Percentiles rank a stretch among this genome's conserved stretches.
Conservation (phyloP, 2,888 invertebrate genomes). For the Ganaspis brasiliensis region DNA sequence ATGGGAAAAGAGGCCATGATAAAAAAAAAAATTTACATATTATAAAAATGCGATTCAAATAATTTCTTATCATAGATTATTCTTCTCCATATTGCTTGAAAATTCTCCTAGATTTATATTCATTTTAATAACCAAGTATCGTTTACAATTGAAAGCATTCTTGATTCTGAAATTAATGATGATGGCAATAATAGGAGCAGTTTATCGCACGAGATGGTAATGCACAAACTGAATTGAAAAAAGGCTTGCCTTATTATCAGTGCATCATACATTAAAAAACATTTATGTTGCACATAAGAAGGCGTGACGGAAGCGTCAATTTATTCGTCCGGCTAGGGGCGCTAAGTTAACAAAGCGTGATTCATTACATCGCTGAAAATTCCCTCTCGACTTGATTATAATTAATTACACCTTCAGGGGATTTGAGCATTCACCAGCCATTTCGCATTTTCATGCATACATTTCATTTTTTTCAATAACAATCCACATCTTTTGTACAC, state of each 20-base stretch:
- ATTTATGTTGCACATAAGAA: constrained; percentile 40
- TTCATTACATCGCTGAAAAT: constrained; percentile 45
- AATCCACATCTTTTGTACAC: neutral
- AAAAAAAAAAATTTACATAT: too few species aligned
- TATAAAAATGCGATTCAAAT: too few species aligned
- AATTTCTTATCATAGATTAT: too few species aligned
- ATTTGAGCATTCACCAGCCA: neutral
- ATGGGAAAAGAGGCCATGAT: too few species aligned
- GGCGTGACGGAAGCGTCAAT: constrained; percentile 58
- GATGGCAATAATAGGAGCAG: neutral
- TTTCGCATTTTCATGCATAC: constrained; percentile 26
- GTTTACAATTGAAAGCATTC: neutral
- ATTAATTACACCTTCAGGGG: constrained; percentile 37
- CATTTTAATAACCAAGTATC: too few species aligned
- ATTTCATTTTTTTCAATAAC: neutral
- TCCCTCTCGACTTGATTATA: constrained; percentile 35
- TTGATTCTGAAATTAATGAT: neutral
- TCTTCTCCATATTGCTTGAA: too few species aligned
- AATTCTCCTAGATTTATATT: too few species aligned
- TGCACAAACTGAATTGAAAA: neutral
- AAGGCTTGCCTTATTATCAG: constrained; percentile 11
- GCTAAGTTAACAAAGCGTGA: constrained; percentile 47
- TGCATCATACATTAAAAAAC: constrained; percentile 8
- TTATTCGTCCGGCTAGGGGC: constrained; percentile 46
- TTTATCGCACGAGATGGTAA: neutral